phyloP scores from a whole-genome alignment of 2,113 vertebrate species.

The Rhombomys opimus region DNA sequence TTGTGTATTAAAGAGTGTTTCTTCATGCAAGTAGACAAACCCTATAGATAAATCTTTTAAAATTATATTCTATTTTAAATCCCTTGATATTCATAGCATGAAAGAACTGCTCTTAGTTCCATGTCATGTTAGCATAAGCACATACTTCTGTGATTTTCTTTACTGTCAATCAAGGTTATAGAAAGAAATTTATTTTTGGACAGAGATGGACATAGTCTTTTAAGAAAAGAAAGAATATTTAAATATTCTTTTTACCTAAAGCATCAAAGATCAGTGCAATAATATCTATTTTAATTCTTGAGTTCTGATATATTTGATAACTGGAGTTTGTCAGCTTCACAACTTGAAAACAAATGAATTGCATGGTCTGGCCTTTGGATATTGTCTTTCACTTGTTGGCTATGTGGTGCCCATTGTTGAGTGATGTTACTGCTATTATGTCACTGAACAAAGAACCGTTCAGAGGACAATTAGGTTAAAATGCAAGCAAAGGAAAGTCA shows the following conservation, averaged over 20 bases:
- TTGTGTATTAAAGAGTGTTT: neutral
- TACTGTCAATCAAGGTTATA: neutral
- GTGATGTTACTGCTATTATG: neutral
- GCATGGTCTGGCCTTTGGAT: neutral
- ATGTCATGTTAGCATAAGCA: neutral
- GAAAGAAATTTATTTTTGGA: neutral
- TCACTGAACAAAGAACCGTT: neutral
- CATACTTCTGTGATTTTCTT: neutral
- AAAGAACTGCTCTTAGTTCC: neutral
- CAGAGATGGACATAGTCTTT: neutral
- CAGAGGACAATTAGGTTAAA: neutral
- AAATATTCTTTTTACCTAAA: neutral
- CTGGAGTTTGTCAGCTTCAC: neutral
- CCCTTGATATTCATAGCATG: neutral
- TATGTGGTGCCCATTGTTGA: neutral
- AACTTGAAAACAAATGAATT: neutral
- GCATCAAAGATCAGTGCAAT: neutral
- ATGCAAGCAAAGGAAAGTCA: too few species aligned
- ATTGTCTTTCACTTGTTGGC: neutral
- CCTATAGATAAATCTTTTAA: neutral
- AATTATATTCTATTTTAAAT: neutral
- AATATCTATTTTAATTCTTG: neutral
- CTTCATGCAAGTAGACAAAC: neutral
- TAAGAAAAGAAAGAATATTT: neutral
- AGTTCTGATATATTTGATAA: neutral